A percentile compares a stretch with the other conserved stretches of the same genome.
These are phyloP conservation scores for Urophycis tenuis DNA, from an alignment of 2,797 vertebrate species.

Conservation along the genomic window DNA sequence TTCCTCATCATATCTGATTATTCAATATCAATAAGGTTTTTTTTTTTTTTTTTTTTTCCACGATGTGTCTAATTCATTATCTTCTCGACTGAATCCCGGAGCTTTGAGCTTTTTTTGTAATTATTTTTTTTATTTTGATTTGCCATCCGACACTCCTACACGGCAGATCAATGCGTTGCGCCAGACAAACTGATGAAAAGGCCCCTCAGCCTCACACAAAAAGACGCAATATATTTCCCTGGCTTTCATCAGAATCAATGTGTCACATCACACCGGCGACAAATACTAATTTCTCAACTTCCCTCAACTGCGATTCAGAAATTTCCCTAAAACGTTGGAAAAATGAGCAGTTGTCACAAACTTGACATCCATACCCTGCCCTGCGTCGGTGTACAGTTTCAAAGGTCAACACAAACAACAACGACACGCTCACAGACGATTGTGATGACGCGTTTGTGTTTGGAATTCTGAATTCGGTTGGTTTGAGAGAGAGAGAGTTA, in stretches of 20 bases:
- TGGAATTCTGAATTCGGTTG: too few species aligned
- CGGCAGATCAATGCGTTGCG: neutral
- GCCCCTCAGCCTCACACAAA: neutral
- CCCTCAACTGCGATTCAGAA: neutral
- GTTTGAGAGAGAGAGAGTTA: neutral
- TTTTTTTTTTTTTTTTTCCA: neutral
- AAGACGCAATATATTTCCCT: neutral
- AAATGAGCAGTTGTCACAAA: neutral
- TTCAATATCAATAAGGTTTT: neutral
- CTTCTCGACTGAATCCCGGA: neutral
- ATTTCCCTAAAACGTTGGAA: neutral
- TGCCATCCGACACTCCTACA: neutral
- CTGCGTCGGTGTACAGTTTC: neutral
- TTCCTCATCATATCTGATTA: neutral
- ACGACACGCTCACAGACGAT: neutral
- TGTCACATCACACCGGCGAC: neutral
- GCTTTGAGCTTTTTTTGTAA: neutral
- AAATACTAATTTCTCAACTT: neutral
- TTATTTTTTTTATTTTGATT: neutral
- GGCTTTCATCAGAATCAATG: neutral
- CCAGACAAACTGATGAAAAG: neutral
- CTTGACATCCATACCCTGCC: neutral
- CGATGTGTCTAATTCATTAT: neutral
- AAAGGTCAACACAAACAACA: neutral
- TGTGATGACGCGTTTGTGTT: neutral